Percentiles rank a stretch among this genome's conserved stretches.
Evolutionary conservation across 2,113 vertebrate species (phyloP).

Genomic region (Sturnira hondurensis): DNA sequence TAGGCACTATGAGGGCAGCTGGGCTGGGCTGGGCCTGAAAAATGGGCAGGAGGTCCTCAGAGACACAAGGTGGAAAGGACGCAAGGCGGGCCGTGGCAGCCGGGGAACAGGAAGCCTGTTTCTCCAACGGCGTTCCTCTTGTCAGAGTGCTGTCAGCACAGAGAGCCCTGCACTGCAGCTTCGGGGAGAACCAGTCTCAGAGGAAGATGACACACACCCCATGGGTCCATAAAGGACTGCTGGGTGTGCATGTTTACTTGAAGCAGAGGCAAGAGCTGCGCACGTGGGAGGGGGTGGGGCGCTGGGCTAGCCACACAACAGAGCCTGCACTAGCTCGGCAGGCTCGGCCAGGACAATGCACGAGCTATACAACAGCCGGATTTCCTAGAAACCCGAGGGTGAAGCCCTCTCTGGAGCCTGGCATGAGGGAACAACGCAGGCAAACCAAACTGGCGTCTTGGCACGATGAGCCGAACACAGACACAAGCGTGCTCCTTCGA

Average conservation of each 20-base stretch:
- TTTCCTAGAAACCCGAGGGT: neutral
- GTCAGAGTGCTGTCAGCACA: neutral
- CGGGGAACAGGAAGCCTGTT: fast-evolving
- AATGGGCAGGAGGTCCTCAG: neutral
- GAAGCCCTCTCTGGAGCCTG: neutral
- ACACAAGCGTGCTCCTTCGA: neutral
- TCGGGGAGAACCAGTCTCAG: neutral
- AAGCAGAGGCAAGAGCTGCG: neutral
- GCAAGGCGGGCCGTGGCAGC: fast-evolving
- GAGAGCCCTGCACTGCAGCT: neutral
- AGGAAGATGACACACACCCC: neutral
- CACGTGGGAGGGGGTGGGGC: fast-evolving
- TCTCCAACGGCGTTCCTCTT: neutral
- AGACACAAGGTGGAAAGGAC: neutral
- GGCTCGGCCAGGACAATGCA: neutral
- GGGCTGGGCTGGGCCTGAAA: neutral
- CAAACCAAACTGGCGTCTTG: neutral
- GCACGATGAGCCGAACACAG: neutral
- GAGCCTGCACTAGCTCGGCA: too few species aligned
- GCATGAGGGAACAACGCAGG: too few species aligned
- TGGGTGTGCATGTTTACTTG: neutral
- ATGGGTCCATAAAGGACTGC: neutral
- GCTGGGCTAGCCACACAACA: neutral
- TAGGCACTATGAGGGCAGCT: neutral
- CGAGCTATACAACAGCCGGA: neutral